Percentiles rank a stretch among this genome's conserved stretches.
These are phyloP conservation scores for Trididemnum clinides DNA, from an alignment of 23 tunicate species.

Conservation along the genomic window DNA sequence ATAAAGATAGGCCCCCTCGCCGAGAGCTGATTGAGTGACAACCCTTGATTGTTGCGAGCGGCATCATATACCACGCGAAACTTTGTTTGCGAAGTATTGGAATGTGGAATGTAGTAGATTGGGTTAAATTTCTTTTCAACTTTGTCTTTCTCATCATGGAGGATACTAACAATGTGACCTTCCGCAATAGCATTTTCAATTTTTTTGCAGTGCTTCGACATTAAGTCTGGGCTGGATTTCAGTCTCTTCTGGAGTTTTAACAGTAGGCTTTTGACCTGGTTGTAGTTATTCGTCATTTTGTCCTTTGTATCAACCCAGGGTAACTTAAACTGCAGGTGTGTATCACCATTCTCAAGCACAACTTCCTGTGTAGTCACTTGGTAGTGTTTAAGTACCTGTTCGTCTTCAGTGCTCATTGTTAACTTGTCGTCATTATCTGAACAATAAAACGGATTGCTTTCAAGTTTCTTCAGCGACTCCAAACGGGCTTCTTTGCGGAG, in stretches of 20 bases:
- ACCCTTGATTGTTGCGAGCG: neutral
- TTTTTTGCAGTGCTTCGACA: neutral
- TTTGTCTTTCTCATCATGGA: neutral
- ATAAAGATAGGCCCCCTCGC: conserved; percentile 3
- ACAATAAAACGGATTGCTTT: neutral
- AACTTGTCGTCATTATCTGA: neutral
- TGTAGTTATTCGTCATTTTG: neutral
- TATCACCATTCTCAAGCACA: neutral
- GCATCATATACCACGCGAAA: conserved; percentile 11
- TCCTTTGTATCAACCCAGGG: neutral
- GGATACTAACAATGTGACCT: neutral
- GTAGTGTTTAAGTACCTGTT: neutral
- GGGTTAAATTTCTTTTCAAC: neutral
- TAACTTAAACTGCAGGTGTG: neutral
- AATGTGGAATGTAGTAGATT: neutral
- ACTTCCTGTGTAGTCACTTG: neutral
- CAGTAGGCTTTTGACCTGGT: neutral
- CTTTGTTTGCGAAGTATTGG: neutral
- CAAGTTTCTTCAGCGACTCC: neutral
- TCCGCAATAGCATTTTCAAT: neutral
- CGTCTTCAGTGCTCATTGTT: neutral
- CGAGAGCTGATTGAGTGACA: neutral
- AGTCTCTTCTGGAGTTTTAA: neutral
- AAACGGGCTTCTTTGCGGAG: no score
- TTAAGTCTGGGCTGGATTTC: neutral